These are phyloP conservation scores for Limanda limanda DNA, from an alignment of 2,113 vertebrate genomes.

Conservation along the genomic window DNA sequence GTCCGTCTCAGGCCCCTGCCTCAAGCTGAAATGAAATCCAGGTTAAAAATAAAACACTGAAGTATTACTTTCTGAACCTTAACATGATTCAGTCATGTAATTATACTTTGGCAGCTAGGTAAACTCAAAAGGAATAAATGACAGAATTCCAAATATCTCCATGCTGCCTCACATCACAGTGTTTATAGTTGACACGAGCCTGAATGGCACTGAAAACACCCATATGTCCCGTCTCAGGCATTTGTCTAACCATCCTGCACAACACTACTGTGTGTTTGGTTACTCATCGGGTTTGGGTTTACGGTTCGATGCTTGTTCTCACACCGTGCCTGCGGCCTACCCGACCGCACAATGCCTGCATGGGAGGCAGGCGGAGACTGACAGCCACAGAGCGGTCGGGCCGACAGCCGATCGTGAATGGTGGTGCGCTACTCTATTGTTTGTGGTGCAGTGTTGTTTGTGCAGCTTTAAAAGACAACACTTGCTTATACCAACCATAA, in stretches of 20 bases:
- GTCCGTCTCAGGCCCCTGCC: slow-evolving; percentile 63
- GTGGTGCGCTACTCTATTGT: slow-evolving; percentile 73
- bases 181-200: background rate
- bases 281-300: slow-evolving; percentile 46
- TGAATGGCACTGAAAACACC: slow-evolving; percentile 4
- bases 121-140: background rate
- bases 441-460: slow-evolving; percentile 74
- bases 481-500: slow-evolving; percentile 74
- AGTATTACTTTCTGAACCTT: slow-evolving; percentile 84
- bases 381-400: slow-evolving; percentile 56
- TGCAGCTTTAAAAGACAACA: slow-evolving; percentile 64
- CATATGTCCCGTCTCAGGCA: background rate
- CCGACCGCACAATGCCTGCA: slow-evolving; percentile 65
- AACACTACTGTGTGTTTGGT: slow-evolving; percentile 30
- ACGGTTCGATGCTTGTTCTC: slow-evolving; percentile 49
- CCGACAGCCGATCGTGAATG: slow-evolving; percentile 72
- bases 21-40: slow-evolving; percentile 85
- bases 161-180: background rate
- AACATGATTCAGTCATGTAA: slow-evolving; percentile 46
- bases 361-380: slow-evolving; percentile 54
- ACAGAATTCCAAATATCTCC: background rate
- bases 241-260: slow-evolving; percentile 15
- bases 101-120: background rate
- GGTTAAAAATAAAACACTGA: slow-evolving; percentile 80
- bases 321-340: slow-evolving; percentile 60